A percentile compares a stretch with the other conserved stretches of the same genome.
These are phyloP conservation scores for Doris montereyensis DNA, from an alignment of 2,888 invertebrate species.

Conservation along the genomic window DNA sequence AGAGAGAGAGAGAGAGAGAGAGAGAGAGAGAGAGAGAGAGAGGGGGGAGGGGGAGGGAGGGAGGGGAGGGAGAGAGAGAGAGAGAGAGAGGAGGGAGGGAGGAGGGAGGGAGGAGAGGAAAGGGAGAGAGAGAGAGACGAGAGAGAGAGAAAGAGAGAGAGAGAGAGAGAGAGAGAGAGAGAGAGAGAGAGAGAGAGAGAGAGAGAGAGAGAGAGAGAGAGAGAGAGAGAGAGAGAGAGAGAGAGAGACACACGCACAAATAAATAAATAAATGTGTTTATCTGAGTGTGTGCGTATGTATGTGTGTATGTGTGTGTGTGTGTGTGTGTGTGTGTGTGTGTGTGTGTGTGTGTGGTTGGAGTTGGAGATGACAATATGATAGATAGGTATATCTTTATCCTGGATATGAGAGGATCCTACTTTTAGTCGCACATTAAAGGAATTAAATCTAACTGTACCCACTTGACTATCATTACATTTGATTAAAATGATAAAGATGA, in stretches of 20 bases:
- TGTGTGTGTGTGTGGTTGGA: too few species aligned
- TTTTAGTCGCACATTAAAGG: too few species aligned
- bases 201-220: conserved; percentile 15
- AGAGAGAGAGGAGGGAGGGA: not conserved
- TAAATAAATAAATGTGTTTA: not conserved
- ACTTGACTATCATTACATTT: too few species aligned
- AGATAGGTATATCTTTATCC: too few species aligned
- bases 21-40: not conserved
- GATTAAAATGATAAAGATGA: too few species aligned
- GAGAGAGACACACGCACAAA: not conserved
- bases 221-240: conserved; percentile 20
- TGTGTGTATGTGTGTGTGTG: too few species aligned
- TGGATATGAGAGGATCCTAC: too few species aligned
- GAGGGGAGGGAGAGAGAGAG: not conserved
- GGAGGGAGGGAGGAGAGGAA: not conserved
- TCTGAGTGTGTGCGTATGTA: too few species aligned
- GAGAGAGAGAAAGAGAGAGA: not conserved
- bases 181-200: conserved; percentile 18
- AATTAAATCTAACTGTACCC: too few species aligned
- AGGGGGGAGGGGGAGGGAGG: not conserved
- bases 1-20: not conserved
- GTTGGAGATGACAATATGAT: too few species aligned
- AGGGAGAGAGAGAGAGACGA: conserved; percentile 18
- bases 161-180: conserved; percentile 9
- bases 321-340: too few species aligned